These are phyloP conservation scores for Zhengitettix transpicula DNA, from an alignment of 2,888 invertebrate genomes.

Conservation along the genomic window DNA sequence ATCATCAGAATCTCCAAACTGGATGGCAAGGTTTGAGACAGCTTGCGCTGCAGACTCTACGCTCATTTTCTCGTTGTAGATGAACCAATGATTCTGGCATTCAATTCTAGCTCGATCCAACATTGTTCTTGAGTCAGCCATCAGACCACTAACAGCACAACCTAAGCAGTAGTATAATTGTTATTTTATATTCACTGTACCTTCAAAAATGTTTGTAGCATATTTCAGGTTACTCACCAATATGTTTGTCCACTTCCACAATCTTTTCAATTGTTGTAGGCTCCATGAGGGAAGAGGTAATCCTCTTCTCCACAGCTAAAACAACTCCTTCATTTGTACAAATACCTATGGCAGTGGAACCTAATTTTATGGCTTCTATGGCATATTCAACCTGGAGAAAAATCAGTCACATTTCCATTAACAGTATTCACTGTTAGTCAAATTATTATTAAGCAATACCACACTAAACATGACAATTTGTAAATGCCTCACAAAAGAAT, in stretches of 20 bases:
- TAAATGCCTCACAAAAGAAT: too few relatives aligned
- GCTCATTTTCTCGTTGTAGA: conserved; percentile 89
- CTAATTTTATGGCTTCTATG: conserved; percentile 97
- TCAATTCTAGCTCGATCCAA: conserved; percentile 91
- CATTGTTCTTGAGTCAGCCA: conserved; percentile 91
- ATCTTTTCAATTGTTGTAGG: conserved; percentile 96
- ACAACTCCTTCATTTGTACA: conserved; percentile 93
- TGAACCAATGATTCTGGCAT: conserved; percentile 97
- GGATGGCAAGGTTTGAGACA: conserved; percentile 96
- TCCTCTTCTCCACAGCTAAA: conserved; percentile 92
- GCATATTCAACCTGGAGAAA: conserved; percentile 88
- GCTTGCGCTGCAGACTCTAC: conserved; percentile 97
- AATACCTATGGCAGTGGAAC: conserved; percentile 97
- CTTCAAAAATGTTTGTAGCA: too few relatives aligned
- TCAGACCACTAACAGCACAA: conserved; percentile 92
- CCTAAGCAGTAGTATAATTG: conserved; percentile 25
- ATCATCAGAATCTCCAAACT: conserved; percentile 96
- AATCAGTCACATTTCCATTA: neutral
- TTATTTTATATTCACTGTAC: too few relatives aligned
- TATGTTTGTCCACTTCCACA: conserved; percentile 93
- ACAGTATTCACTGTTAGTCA: too few relatives aligned
- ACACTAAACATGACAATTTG: too few relatives aligned
- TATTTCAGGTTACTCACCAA: conserved; percentile 35
- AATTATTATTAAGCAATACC: too few relatives aligned
- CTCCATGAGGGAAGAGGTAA: conserved; percentile 93